Evolutionary conservation across 1,140 invertebrate genomes (phyloP).

Genomic region (Hyposmocoma kahamanoa): DNA sequence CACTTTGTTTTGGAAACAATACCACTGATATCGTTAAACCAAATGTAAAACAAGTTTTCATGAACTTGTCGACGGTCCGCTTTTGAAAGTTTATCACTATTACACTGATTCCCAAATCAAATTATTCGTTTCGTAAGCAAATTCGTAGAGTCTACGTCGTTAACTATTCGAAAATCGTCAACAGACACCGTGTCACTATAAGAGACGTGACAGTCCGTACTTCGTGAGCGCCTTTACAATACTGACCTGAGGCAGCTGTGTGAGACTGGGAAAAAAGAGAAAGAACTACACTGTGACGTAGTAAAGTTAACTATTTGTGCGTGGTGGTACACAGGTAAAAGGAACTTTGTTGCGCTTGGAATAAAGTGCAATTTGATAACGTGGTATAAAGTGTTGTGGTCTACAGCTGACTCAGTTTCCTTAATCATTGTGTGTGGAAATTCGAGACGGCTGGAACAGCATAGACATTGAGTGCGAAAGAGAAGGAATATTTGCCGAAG

Average conservation of each 20-base stretch:
- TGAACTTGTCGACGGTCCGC: no score
- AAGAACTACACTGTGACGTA: conserved; percentile 55
- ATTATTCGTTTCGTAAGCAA: conserved; percentile 8
- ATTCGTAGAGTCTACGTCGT: conserved; percentile 25
- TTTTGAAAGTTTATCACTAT: no score
- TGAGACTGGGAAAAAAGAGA: conserved; percentile 60
- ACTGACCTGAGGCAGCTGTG: conserved; percentile 62
- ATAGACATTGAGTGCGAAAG: conserved; percentile 48
- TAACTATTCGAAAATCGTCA: conserved; percentile 37
- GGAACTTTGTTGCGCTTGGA: conserved; percentile 19
- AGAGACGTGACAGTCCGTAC: conserved; percentile 32
- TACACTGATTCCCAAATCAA: no score
- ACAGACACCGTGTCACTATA: conserved; percentile 17
- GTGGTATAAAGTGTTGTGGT: conserved; percentile 10
- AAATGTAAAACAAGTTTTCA: conserved; percentile 2
- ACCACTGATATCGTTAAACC: conserved; percentile 16
- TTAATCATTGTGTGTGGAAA: conserved; percentile 58
- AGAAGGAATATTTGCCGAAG: conserved; percentile 30
- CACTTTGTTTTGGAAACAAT: conserved; percentile 57
- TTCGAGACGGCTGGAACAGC: conserved; percentile 45
- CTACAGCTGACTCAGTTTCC: conserved; percentile 63
- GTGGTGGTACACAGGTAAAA: conserved; percentile 14
- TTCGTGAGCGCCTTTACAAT: conserved; percentile 43
- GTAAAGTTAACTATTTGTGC: conserved; percentile 26
- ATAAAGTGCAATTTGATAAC: conserved; percentile 39